Conservation (phyloP, 2,888 invertebrate species). For the Dynastes maya region DNA sequence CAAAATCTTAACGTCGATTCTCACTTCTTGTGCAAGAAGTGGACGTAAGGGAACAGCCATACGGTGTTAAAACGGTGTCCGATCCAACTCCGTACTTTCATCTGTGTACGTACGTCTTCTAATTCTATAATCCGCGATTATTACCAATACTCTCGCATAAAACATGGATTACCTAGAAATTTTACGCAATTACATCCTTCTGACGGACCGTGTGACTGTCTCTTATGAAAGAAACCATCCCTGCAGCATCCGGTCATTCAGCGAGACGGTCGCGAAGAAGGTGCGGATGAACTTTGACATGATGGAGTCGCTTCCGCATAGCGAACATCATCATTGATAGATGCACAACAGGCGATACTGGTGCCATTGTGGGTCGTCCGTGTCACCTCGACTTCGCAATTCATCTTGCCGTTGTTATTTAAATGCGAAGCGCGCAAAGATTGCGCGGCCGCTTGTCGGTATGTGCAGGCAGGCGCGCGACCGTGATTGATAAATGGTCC, state of each 20-base stretch:
- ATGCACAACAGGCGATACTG: slow-evolving; percentile 42
- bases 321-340: slow-evolving; percentile 56
- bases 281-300: slow-evolving; percentile 67
- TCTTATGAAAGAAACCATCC: slow-evolving; percentile 12
- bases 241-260: slow-evolving; percentile 62
- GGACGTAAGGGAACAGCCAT: too few relatives aligned
- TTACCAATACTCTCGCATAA: too few relatives aligned
- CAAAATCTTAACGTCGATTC: too few relatives aligned
- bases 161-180: background rate
- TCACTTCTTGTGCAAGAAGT: too few relatives aligned
- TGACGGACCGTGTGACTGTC: slow-evolving; percentile 47
- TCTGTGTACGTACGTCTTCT: too few relatives aligned
- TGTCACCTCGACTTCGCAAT: slow-evolving; percentile 48
- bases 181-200: background rate
- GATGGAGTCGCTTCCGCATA: slow-evolving; percentile 66
- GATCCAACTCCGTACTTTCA: too few relatives aligned
- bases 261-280: slow-evolving; percentile 64
- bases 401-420: slow-evolving; percentile 47
- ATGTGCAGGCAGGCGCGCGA: slow-evolving; percentile 12
- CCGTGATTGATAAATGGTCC: slow-evolving; percentile 39
- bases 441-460: slow-evolving; percentile 29
- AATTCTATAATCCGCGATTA: too few relatives aligned
- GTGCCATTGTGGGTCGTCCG: slow-evolving; percentile 49
- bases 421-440: slow-evolving; percentile 39
- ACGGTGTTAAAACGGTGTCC: too few relatives aligned